Base-by-base conservation (phyloP, 2,888 invertebrate genomes). In the Pilophorus perplexus region DNA sequence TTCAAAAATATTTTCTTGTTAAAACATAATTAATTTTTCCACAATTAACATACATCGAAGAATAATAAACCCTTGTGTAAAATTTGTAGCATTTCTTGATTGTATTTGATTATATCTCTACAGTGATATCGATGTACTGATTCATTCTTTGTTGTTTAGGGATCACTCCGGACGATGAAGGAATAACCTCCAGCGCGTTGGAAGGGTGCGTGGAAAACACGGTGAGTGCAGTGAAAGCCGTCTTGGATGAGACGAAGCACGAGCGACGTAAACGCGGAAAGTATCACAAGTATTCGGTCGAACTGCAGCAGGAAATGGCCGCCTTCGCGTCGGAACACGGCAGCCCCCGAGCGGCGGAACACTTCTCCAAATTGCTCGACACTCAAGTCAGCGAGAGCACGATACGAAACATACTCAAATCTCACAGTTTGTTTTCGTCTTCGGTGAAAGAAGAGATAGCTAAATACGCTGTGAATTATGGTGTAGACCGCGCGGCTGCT, bases 381-480 rank as follows among this genome's bases (percentile, higher is more conserved):
- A 66, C 66, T 1, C 27, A 52, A 14, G 70, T 71, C 12, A 70
- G 69, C 55, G 71, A 70, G 20, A 71, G 71, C 48, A 71, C 71
- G 8, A 69, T 71, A 38, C 44, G 71, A 40, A 71, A 70, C 55
- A 46, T 71, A 3, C 64, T 70, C 16, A 71, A 70, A 54, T 55
- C 69, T 8, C 68, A 70, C 52, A 50, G 33, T 23, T 42, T 67
- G 37, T 71, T 70, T 23, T 48, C 46, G 14, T 67, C 71, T 2
- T 28, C 65, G 16, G 28, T 68, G n/a, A 71, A 69, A 67, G 69
- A 69, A 44, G 71, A 71, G 54, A 71, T 71, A 22, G 71, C 68
- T 8, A 60, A 68, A 3, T 71, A 60, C 38, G 71, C 71, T 20
- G 52, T 66, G 10, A 65, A 67, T 23, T 67, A 54, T 40, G 70